phyloP scores from a whole-genome alignment of 1,140 invertebrate genomes.

The Philotrypesis tridentata region DNA sequence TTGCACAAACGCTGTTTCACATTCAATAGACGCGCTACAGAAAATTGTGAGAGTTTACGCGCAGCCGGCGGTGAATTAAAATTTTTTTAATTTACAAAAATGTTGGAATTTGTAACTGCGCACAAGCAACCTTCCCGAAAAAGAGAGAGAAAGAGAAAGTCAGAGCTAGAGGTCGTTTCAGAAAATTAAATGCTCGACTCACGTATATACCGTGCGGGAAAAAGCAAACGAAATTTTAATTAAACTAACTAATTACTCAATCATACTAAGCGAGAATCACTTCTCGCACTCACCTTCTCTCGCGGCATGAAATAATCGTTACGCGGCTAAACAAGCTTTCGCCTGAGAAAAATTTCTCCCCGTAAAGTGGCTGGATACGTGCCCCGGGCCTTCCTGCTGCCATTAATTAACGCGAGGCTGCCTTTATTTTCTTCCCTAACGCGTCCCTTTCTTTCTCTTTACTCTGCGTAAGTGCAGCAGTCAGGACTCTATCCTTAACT shows the following conservation, averaged over 20 bases:
- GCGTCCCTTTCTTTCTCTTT: background rate
- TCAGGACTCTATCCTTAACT: slow-evolving; percentile 13
- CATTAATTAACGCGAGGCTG: slow-evolving; percentile 8
- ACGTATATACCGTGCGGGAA: background rate
- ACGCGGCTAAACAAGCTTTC: background rate
- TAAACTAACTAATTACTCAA: slow-evolving; percentile 34
- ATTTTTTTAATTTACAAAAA: slow-evolving; percentile 17
- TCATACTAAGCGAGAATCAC: background rate
- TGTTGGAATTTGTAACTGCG: background rate
- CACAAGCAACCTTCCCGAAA: no score
- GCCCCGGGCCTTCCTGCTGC: background rate
- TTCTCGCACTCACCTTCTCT: background rate
- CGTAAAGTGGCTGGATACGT: background rate
- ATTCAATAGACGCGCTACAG: no score
- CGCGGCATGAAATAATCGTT: background rate
- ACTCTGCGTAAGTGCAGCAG: slow-evolving; percentile 5
- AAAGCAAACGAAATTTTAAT: slow-evolving; percentile 33
- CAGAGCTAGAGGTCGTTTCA: background rate
- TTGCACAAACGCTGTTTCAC: no score
- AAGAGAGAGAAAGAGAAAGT: background rate
- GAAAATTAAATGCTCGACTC: slow-evolving; percentile 29
- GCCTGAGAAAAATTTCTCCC: background rate
- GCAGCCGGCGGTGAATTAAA: no score
- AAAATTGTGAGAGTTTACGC: no score
- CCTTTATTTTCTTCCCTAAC: background rate